These are phyloP conservation scores for Selene dorsalis DNA, from an alignment of 2,797 vertebrate species.

Conservation along the genomic window DNA sequence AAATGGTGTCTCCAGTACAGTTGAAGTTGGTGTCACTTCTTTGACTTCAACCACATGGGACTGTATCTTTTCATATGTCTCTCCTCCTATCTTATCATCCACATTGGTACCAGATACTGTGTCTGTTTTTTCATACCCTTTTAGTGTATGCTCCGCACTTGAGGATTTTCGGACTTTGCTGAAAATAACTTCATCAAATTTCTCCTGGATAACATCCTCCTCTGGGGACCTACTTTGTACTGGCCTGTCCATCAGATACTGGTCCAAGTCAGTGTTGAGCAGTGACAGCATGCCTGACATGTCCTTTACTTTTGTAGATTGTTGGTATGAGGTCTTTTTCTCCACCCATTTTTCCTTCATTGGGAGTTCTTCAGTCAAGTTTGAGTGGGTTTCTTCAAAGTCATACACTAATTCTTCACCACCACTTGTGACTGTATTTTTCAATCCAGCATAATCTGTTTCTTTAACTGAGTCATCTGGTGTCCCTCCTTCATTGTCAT, in stretches of 20 bases:
- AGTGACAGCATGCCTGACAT: conserved; percentile 64
- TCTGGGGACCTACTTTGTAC: conserved; percentile 16
- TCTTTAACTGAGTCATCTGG: conserved; percentile 19
- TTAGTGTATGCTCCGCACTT: conserved; percentile 13
- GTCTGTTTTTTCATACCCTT: conserved; percentile 21
- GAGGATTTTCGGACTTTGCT: conserved; percentile 28
- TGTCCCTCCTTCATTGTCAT: conserved; percentile 3
- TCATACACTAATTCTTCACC: neutral
- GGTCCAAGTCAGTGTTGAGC: conserved; percentile 61
- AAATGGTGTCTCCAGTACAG: conserved; percentile 38
- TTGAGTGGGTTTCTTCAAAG: conserved; percentile 22
- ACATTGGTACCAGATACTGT: neutral
- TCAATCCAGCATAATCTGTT: neutral
- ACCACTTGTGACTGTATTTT: neutral
- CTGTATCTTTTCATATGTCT: conserved; percentile 12
- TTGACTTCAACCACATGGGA: neutral
- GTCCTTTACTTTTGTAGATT: conserved; percentile 39
- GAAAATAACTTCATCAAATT: conserved; percentile 49
- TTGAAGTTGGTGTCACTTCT: conserved; percentile 6
- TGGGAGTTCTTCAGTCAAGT: conserved; percentile 34
- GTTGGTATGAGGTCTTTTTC: conserved; percentile 37
- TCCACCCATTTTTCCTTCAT: conserved; percentile 38
- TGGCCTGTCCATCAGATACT: conserved; percentile 45
- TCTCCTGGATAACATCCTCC: conserved; percentile 50
- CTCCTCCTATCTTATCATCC: conserved; percentile 16